Evolutionary conservation across 2,113 vertebrate species (phyloP), one percentile per base, ranked within the genome.

Genomic region (Seriola rivoliana): DNA sequence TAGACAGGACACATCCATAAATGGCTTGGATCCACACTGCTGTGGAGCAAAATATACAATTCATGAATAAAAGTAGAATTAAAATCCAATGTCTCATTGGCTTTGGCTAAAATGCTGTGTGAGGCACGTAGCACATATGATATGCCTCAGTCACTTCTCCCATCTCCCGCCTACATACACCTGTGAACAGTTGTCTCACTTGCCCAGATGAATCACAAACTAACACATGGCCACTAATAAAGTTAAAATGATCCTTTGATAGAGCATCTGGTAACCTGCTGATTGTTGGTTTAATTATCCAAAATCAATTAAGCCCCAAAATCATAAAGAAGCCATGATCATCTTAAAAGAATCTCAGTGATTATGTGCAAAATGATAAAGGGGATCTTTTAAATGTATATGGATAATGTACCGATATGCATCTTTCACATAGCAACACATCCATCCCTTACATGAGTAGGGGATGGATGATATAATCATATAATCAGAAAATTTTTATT

Each of bases 111-210:
- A 58, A 21, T 48, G 36, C 38, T 40, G 21, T 13, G 52, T 23
- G 21, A n/a, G 21, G 21, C 52, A 38, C 46, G 21, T 29, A 23
- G 10, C 72, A 67, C 48, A 57, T n/a, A 42, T 13, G 16, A 63
- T 38, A 62, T 1, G 14, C 46, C 44, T 42, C 40, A 3, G n/a
- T 36, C 63, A 71, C 23, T n/a, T 69, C 50, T 25, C 63, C 44
- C 66, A 63, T 46, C 13, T 12, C 50, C 32, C 40, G 34, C 78
- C 80, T 57, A 71, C 84, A 84, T 29, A 80, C 67, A 83, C 71
- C 71, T 80, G 60, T 62, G 66, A 58, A 8, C 63, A 68, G 57
- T 62, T 64, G 65, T 85, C 80, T 78, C 17, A 25, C 36, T 71
- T 25, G n/a, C n/a, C 8, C 34, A 60, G 63, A 83, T 80, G 68